Percentiles rank a stretch among this genome's conserved stretches.
These are phyloP conservation scores for Apodemia duryi DNA, from an alignment of 2,888 invertebrate genomes.

Conservation along the genomic window DNA sequence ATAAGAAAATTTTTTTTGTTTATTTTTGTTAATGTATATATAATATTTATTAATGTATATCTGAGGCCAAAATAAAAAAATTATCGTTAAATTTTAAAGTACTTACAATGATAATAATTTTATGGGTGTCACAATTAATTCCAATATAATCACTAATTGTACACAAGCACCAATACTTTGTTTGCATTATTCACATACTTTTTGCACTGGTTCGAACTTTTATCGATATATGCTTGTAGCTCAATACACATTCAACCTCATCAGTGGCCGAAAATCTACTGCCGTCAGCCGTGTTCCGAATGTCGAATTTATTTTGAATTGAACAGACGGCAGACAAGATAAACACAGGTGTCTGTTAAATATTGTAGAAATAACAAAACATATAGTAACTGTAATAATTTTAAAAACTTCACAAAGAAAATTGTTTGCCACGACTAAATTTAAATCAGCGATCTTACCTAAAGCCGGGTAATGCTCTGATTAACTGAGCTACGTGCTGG, in stretches of 20 bases:
- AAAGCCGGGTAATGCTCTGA: too few species aligned
- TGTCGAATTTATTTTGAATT: conserved; percentile 5
- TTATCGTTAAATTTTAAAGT: not conserved
- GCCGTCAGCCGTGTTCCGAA: not conserved
- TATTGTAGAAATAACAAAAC: conserved; percentile 1
- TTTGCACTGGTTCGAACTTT: not conserved
- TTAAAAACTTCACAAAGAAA: not conserved
- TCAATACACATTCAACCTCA: not conserved
- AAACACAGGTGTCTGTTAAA: conserved; percentile 11
- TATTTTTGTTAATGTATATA: too few species aligned
- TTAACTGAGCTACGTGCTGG: too few species aligned
- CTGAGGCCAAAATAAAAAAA: too few species aligned
- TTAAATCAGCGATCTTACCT: too few species aligned
- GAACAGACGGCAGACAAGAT: conserved; percentile 1
- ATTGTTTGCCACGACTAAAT: too few species aligned
- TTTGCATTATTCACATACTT: not conserved
- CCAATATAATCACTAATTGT: not conserved
- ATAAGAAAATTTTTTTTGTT: too few species aligned
- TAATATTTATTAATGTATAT: too few species aligned
- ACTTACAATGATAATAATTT: not conserved
- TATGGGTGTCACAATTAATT: not conserved
- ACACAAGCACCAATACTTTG: not conserved
- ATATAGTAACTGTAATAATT: not conserved
- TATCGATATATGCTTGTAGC: not conserved
- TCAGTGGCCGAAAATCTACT: conserved; percentile 6